Evolutionary conservation across 2,113 vertebrate species (phyloP).

Genomic region (Polypterus bichir): DNA sequence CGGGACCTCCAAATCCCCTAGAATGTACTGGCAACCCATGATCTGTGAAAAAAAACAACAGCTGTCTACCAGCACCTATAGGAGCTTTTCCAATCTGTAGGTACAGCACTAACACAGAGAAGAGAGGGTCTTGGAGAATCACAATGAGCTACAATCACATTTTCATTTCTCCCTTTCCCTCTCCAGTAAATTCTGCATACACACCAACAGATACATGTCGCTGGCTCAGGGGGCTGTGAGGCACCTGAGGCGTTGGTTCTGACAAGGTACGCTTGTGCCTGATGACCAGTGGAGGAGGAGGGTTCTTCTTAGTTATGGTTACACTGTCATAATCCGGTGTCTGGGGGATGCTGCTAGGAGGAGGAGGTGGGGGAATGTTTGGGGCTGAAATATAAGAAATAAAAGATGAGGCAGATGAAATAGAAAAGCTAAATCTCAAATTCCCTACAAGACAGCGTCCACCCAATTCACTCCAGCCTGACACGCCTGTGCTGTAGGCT

Average conservation of each 20-base stretch:
- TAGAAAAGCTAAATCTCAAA: background rate
- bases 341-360: constrained; percentile 19
- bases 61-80: no score
- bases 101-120: background rate
- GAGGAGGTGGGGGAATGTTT: constrained; percentile 22
- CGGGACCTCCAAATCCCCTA: constrained; percentile 21
- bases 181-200: background rate
- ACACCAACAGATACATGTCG: constrained; percentile 25
- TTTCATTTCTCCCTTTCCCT: background rate
- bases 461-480: no score
- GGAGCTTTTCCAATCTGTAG: background rate
- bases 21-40: constrained; percentile 18
- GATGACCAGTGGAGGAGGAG: constrained; percentile 28
- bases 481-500: no score
- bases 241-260: constrained; percentile 32
- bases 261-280: constrained; percentile 44
- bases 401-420: background rate
- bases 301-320: constrained; percentile 28
- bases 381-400: constrained; percentile 27
- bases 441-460: background rate
- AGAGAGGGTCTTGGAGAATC: background rate
- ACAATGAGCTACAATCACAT: background rate
- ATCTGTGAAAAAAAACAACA: constrained; percentile 15
- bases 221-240: constrained; percentile 26
- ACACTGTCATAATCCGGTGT: constrained; percentile 20